These are phyloP conservation scores for Melinopterus prodromus DNA, from an alignment of 2,888 invertebrate genomes.

Conservation along the genomic window DNA sequence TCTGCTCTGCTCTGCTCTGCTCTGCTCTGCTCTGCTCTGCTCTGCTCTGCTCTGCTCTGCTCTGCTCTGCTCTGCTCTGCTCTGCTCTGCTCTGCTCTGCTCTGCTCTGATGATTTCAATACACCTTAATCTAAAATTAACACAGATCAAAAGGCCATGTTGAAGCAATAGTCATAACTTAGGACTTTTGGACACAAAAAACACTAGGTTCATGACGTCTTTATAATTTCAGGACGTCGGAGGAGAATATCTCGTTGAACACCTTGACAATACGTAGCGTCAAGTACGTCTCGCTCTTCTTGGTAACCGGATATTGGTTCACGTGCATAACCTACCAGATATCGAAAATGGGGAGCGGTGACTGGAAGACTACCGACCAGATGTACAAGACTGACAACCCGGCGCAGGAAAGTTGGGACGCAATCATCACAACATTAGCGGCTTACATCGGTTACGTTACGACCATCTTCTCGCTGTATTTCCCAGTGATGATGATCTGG, in stretches of 20 bases:
- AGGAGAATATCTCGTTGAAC: slow-evolving; percentile 28
- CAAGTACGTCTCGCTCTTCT: slow-evolving; percentile 34
- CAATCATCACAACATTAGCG: slow-evolving; percentile 7
- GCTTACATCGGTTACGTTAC: slow-evolving; percentile 29
- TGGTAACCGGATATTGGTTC: slow-evolving; percentile 30
- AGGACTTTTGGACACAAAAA: too few relatives aligned
- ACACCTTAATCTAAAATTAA: too few relatives aligned
- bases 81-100: too few relatives aligned
- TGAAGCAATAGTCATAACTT: too few relatives aligned
- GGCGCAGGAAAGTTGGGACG: not conserved
- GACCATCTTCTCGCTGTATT: slow-evolving; percentile 22
- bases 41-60: too few relatives aligned
- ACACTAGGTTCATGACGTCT: too few relatives aligned
- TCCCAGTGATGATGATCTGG: slow-evolving; percentile 12
- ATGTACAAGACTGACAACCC: slow-evolving; percentile 6
- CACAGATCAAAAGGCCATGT: too few relatives aligned
- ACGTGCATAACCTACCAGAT: slow-evolving; percentile 26
- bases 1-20: too few relatives aligned
- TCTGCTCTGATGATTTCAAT: too few relatives aligned
- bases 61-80: too few relatives aligned
- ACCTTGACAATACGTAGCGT: slow-evolving; percentile 27
- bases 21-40: too few relatives aligned
- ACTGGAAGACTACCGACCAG: not conserved
- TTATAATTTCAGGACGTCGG: not conserved
- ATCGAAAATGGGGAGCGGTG: not conserved